Base-by-base conservation (phyloP, 2,113 vertebrate species). In the Daphoenositta chrysoptera region DNA sequence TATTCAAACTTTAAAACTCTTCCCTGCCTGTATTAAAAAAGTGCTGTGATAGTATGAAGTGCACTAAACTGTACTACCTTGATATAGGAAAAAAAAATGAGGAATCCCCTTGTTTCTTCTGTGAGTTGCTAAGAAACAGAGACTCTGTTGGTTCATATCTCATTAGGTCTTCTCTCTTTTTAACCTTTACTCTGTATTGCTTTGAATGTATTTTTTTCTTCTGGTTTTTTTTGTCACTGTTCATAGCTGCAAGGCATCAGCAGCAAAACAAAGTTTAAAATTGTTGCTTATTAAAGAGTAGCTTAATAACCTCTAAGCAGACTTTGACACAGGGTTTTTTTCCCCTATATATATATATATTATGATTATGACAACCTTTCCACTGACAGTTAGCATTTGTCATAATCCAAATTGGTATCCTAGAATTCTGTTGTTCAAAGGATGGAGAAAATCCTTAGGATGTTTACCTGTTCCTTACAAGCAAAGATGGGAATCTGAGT, bases 131-230 rank as follows among this genome's bases (percentile, higher is more conserved):
- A 97, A 96, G 97, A 94, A 96, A 94, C 87, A 81, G 94, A 97
- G 90, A 96, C 61, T 93, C 56, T 79, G 26, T 94, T 82, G 37
- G 37, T 96, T 97, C 87, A n/a, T 94, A 92, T 73, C 85, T 87
- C 48, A 76, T 96, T 96, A 97, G 82, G 73, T 97, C 97, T 98
- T 96, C 76, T 97, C 93, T 95, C 54, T 95, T 97, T 97, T 96
- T 82, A 96, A 73, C 94, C 63, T 96, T 93, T 90, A 73, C 65
- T 98, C 83, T 95, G 97, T 98, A 98, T 98, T 98, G 98, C 98
- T 98, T 98, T 98, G 89, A 98, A 98, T 97, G 82, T 95, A 48
- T 90, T 92, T 94, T 54, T 89, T 53, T 3, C 5, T 39, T 65
- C 31, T 69, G n/a, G n/a, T 28, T n/a, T 58, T 94, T 89, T 96